Evolutionary conservation across 2,113 vertebrate genomes (phyloP), one percentile per base, ranked within the genome.

Genomic region (Eolophus roseicapilla): DNA sequence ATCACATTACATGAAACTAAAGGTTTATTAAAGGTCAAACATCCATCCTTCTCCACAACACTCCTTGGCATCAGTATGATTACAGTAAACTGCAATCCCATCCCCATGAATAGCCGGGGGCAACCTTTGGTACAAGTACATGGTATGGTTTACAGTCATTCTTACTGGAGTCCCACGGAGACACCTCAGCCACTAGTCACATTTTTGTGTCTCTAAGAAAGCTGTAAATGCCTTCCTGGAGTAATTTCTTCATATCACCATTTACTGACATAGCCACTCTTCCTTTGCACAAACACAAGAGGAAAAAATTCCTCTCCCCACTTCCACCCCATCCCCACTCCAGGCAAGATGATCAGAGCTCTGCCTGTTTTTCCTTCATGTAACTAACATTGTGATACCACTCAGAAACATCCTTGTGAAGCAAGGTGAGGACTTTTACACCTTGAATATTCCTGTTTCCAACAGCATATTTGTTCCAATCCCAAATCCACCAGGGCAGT

Each of bases 1-100:
- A 74, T 47, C 44, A 65, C 21, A 71, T 60, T 71, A 74, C 6
- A 31, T 44, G 19, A 94, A 90, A 88, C 27, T 37, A 52, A 80
- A 82, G 18, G 14, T 50, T 90, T 90, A 83, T 77, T 70, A 82
- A 92, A 92, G 76, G 60, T 81, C 73, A 88, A 88, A 76, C 13
- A 78, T 43, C 39, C 8, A 60, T 84, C 35, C 41, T 93, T 83
- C 0, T 1, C n/a, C 82, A 63, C 11, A 50, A 46, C 81, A 35
- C 50, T 84, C 43, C 55, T 39, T 64, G 69, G 55, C 49, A 73
- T 41, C 24, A 11, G 16, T 47, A 14, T 65, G 57, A 88, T 80
- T 73, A 69, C 7, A 37, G 10, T 68, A 52, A 76, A 82, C 18
- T 86, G 39, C 16, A 85, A 33, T 83, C 19, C 20, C 16, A 70